Evolutionary conservation across 1,140 invertebrate species (phyloP).

Genomic region (Colletes gigas): DNA sequence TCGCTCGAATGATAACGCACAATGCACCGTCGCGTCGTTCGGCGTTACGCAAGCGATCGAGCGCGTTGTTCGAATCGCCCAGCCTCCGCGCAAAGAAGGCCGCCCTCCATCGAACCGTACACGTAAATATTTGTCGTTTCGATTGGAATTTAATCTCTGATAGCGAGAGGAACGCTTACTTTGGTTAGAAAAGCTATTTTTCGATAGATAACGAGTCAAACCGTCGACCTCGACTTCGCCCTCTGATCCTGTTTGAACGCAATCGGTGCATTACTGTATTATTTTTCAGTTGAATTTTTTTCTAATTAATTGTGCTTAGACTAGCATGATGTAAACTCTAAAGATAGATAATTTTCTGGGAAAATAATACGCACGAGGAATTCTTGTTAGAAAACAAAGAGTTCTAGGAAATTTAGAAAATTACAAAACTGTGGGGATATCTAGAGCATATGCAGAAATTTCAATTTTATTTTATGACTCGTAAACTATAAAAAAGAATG

Average conservation of each 20-base stretch:
- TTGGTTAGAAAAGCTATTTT: background rate
- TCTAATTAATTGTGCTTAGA: background rate
- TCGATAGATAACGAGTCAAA: background rate
- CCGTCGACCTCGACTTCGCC: background rate
- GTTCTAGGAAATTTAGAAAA: no score
- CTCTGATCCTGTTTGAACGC: background rate
- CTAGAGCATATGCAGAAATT: no score
- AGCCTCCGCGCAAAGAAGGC: background rate
- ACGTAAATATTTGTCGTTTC: conserved; percentile 1
- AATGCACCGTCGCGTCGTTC: conserved; percentile 12
- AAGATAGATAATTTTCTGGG: no score
- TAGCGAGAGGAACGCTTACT: background rate
- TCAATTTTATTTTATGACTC: no score
- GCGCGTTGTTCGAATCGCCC: background rate
- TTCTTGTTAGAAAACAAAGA: no score
- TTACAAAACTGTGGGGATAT: no score
- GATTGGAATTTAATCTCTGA: background rate
- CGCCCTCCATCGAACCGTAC: no score
- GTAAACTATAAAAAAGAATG: no score
- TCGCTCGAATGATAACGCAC: conserved; percentile 35
- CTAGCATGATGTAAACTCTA: background rate
- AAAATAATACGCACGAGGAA: no score
- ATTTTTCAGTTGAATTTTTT: background rate
- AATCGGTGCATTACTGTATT: background rate
- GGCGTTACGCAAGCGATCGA: no score